Base-by-base conservation (phyloP, 2,113 vertebrate species). In the Egretta garzetta region DNA sequence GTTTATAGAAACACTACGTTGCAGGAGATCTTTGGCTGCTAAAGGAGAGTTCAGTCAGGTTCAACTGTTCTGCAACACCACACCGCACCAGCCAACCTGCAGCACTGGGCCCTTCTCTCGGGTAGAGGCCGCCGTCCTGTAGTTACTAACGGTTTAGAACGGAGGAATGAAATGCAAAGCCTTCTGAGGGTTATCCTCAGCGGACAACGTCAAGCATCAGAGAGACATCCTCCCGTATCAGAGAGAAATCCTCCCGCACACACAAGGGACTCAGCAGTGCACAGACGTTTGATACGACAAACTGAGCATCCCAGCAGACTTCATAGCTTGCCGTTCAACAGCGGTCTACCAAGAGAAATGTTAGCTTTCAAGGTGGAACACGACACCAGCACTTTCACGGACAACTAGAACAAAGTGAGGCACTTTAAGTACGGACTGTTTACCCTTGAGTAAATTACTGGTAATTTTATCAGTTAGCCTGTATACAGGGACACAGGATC, bases 81-180 rank as follows among this genome's bases (percentile, higher is more conserved):
- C 0, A 9, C 39, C 30, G 56, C 52, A 18, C 17, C 27, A 19
- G 32, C 26, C 16, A 12, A 60, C 39, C 47, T 33, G 47, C 37
- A 20, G 20, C 0, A 5, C 59, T 5, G 10, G 19, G 7, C 28
- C 12, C 1, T 12, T 64, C 35, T 18, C 52, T 35, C 6, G 8
- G n/a, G 43, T 1, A 58, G 43, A 6, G 47, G 52, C 58, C 4
- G 52, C 58, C 4, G 35, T 12, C 64, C 67, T 47, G 4, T 21
- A 21, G 50, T 15, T 13, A 13, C 56, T 4, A 37, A 58, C n/a
- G 37, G 49, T 53, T 73, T 7, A 32, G 17, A 72, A 24, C 6
- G 0, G 23, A 68, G n/a, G 32, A 53, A 50, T 4, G 37, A 55
- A 58, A 37, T 5, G 35, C 35, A 24, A 58, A 62, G 37, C 2